These are phyloP conservation scores for Cyanoramphus novaezelandiae DNA, from an alignment of 2,113 vertebrate species.

Conservation along the genomic window DNA sequence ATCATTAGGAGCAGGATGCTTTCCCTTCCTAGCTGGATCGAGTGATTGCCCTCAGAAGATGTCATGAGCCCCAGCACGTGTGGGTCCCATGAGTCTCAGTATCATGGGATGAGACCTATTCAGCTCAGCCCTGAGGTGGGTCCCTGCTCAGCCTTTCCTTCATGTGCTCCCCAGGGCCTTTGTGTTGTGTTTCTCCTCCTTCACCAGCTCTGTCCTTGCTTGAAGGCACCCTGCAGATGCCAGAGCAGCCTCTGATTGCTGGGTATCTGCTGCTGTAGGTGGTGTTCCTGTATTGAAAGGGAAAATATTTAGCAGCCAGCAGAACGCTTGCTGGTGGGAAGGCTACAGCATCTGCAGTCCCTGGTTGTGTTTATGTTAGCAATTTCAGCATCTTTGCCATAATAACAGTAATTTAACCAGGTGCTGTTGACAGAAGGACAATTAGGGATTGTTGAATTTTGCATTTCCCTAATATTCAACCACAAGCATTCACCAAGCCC, in stretches of 20 bases:
- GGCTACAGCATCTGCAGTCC: not conserved
- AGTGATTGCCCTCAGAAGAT: not conserved
- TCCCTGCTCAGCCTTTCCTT: not conserved
- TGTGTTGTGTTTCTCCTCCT: not conserved
- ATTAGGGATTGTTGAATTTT: not conserved
- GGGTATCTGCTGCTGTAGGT: accelerated
- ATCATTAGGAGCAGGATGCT: not conserved
- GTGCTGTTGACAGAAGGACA: not conserved
- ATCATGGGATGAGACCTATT: not conserved
- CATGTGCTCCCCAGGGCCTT: not conserved
- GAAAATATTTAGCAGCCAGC: not conserved
- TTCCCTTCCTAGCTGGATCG: not conserved
- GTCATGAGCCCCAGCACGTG: accelerated
- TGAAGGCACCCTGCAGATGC: not conserved
- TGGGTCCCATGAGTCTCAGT: not conserved
- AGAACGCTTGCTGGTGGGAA: not conserved
- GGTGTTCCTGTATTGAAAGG: not conserved
- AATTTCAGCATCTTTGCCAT: not conserved
- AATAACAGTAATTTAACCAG: constrained; percentile 14
- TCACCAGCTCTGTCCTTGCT: not conserved
- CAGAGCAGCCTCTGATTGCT: accelerated
- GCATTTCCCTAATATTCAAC: not conserved
- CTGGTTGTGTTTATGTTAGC: not conserved
- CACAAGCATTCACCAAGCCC: not conserved
- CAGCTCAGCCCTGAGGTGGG: not conserved